Percentiles rank a stretch among this genome's conserved stretches.
Conservation (phyloP, 1,140 invertebrate species). For the Hyphantria cunea region DNA sequence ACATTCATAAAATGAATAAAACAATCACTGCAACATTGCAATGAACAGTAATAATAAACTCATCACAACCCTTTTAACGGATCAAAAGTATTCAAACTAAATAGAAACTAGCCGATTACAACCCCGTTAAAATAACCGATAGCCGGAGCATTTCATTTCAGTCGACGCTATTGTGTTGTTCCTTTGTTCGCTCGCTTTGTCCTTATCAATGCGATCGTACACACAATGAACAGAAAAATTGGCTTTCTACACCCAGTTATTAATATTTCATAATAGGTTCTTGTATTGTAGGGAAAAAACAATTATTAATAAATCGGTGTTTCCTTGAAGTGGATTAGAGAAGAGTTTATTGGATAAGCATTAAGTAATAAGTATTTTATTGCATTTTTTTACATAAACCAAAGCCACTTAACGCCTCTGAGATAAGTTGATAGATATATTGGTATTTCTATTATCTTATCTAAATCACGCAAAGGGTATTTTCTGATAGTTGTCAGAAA, state of each 20-base stretch:
- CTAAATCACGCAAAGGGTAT: no score
- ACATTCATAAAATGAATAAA: no score
- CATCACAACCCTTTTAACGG: neutral
- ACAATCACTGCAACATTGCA: neutral
- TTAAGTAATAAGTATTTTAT: no score
- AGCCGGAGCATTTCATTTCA: constrained; percentile 18
- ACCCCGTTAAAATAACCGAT: constrained; percentile 26
- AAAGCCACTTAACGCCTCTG: no score
- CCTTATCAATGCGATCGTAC: constrained; percentile 31
- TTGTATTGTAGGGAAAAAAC: constrained; percentile 16
- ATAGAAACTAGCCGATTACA: constrained; percentile 19
- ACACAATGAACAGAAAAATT: constrained; percentile 48
- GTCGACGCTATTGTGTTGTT: constrained; percentile 21
- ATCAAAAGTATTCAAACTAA: constrained; percentile 1
- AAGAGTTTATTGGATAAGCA: neutral
- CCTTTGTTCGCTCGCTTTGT: constrained; percentile 29
- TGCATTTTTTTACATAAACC: no score
- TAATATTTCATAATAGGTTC: constrained; percentile 46
- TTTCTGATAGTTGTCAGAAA: no score
- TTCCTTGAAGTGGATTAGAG: neutral
- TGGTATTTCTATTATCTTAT: no score
- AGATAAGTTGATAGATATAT: no score
- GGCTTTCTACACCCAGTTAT: constrained; percentile 38
- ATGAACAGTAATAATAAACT: neutral
- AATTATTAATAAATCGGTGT: constrained; percentile 3